Evolutionary conservation across 1,140 invertebrate genomes (phyloP), one percentile per base, ranked within the genome.

Genomic region (Platyura marginata): DNA sequence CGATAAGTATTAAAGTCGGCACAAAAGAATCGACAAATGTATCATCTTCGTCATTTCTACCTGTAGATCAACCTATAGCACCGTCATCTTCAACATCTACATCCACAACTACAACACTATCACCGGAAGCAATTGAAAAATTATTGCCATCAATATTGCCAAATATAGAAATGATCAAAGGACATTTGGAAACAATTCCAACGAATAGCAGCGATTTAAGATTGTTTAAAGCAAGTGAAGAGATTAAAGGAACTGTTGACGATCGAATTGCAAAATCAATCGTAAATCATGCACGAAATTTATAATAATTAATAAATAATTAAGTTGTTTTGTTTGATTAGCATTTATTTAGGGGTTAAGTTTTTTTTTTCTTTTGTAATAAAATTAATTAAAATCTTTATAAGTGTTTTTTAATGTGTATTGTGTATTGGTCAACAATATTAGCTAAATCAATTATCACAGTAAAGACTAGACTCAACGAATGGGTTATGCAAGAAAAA

Each of bases 1-100:
- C 59, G 0, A 58, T 62, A 2, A 63, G 57, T 48, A 49, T 57
- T 40, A 51, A 64, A 48, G 51, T 63, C 18, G 55, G 48, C 43
- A 54, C 43, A 13, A 47, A 44, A 41, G 29, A 47, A 18, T 32
- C 23, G 19, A 40, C 46, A 42, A 42, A 47, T n/a, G 25, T 29
- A 13, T 29, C 13, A 13, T n/a, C n/a, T n/a, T n/a, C n/a, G n/a
- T n/a, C n/a, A n/a, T n/a, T n/a, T n/a, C n/a, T n/a, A n/a, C n/a
- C n/a, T n/a, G n/a, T n/a, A n/a, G n/a, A n/a, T n/a, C n/a, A n/a
- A n/a, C n/a, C n/a, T n/a, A n/a, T n/a, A n/a, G n/a, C n/a, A n/a
- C n/a, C n/a, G n/a, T 29, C 25, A 13, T 13, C 6, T 29, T 29
- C 25, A 13, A 29, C 6, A 29, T 13, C 6, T 8, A 29, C 25